Percentiles rank a stretch among this genome's conserved stretches.
Evolutionary conservation across 2,888 invertebrate species (phyloP).

Genomic region (Nephrotoma appendiculata): DNA sequence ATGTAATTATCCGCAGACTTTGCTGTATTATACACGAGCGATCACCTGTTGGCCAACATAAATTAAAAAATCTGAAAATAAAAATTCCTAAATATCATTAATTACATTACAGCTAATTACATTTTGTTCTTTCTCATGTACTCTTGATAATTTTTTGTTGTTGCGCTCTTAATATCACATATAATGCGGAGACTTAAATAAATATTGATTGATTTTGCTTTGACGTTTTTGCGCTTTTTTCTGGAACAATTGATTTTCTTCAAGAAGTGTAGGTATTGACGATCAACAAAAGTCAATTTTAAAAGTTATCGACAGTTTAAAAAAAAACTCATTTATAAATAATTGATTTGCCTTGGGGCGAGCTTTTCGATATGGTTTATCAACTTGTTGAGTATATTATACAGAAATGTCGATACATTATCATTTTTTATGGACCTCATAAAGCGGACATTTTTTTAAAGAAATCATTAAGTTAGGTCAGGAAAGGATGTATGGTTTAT

Average conservation of each 20-base stretch:
- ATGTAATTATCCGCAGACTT: background rate
- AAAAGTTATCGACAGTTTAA: background rate
- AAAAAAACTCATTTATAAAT: background rate
- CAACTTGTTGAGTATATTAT: background rate
- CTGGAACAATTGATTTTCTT: background rate
- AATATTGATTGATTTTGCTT: background rate
- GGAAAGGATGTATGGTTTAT: background rate
- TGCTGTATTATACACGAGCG: background rate
- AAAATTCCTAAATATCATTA: background rate
- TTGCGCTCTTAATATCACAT: background rate
- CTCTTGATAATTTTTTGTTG: background rate
- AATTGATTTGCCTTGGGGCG: background rate
- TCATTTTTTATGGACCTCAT: too few relatives aligned
- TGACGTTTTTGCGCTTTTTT: background rate
- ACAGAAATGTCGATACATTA: background rate
- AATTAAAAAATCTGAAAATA: background rate
- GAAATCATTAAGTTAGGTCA: background rate
- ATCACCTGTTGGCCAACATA: background rate
- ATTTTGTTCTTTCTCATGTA: background rate
- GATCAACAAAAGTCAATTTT: background rate
- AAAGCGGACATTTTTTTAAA: too few relatives aligned
- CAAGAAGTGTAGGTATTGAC: background rate
- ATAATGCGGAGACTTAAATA: background rate
- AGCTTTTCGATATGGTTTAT: background rate
- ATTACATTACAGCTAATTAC: background rate